These are phyloP conservation scores for Gobius niger DNA, from an alignment of 2,113 vertebrate species.

Conservation along the genomic window DNA sequence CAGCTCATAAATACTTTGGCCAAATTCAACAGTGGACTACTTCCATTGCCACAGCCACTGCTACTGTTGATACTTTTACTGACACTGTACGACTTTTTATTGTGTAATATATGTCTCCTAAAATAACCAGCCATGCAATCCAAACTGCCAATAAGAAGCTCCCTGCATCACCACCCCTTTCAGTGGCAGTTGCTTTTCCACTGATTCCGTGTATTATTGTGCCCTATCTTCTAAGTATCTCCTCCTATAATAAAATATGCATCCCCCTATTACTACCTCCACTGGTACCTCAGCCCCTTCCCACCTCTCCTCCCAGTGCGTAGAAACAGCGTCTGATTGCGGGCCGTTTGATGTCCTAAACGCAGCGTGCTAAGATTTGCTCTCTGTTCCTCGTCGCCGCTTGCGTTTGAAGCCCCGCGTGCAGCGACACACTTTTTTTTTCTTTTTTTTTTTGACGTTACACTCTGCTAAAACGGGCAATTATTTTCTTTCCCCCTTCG, in stretches of 20 bases:
- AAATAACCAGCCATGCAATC: no score
- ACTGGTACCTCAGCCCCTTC: slow-evolving; percentile 39
- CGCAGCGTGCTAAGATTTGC: slow-evolving; percentile 75
- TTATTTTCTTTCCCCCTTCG: slow-evolving; percentile 64
- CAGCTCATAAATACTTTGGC: no score
- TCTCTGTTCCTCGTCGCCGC: slow-evolving; percentile 69
- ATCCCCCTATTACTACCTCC: slow-evolving; percentile 29
- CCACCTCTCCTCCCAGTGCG: slow-evolving; percentile 32
- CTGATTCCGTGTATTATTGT: neutral
- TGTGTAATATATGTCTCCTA: no score
- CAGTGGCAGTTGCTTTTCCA: no score
- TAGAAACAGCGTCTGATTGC: slow-evolving; percentile 74
- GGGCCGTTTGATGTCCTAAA: slow-evolving; percentile 81
- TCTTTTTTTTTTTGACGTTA: slow-evolving; percentile 54
- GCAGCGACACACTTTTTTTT: slow-evolving; percentile 71
- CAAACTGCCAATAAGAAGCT: no score
- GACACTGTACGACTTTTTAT: no score
- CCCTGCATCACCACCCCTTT: no score
- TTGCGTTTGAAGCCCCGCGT: slow-evolving; percentile 73
- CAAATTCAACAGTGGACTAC: no score
- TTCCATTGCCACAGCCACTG: neutral
- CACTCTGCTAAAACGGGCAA: slow-evolving; percentile 78
- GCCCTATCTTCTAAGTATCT: slow-evolving; percentile 48
- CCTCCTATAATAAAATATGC: slow-evolving; percentile 53
- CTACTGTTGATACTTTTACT: neutral